These are phyloP conservation scores for Esox lucius DNA, from an alignment of 2,797 vertebrate genomes.

Conservation along the genomic window DNA sequence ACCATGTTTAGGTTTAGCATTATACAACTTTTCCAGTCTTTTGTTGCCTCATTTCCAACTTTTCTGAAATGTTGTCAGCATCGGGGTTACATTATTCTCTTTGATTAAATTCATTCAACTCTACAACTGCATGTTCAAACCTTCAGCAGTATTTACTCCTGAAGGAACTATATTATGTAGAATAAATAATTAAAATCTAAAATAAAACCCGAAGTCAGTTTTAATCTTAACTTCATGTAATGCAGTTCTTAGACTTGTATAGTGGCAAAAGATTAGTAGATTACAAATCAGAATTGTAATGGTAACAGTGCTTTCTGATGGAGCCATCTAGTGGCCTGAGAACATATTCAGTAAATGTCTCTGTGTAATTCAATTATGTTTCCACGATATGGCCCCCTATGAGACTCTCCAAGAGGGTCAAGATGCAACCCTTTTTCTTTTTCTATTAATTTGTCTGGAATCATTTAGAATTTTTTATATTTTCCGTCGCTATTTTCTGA, in stretches of 20 bases:
- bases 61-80: no score
- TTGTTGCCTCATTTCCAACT: no score
- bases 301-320: background rate
- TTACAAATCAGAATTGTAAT: background rate
- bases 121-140: background rate
- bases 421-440: conserved; percentile 44
- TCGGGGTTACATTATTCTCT: background rate
- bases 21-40: no score
- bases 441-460: conserved; percentile 13
- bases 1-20: no score
- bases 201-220: background rate
- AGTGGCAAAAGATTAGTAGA: background rate
- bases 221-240: background rate
- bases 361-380: background rate
- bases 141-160: background rate
- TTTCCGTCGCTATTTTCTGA: no score
- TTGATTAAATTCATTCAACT: background rate
- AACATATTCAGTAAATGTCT: background rate
- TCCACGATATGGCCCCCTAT: conserved; percentile 40
- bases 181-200: background rate
- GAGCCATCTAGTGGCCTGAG: background rate
- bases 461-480: background rate
- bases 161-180: background rate
- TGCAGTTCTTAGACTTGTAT: background rate
- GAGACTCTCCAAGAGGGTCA: conserved; percentile 40